Percentiles rank a stretch among this genome's conserved stretches.
Evolutionary conservation across 2,888 invertebrate genomes (phyloP).

Genomic region (Drosophila multiciliata): DNA sequence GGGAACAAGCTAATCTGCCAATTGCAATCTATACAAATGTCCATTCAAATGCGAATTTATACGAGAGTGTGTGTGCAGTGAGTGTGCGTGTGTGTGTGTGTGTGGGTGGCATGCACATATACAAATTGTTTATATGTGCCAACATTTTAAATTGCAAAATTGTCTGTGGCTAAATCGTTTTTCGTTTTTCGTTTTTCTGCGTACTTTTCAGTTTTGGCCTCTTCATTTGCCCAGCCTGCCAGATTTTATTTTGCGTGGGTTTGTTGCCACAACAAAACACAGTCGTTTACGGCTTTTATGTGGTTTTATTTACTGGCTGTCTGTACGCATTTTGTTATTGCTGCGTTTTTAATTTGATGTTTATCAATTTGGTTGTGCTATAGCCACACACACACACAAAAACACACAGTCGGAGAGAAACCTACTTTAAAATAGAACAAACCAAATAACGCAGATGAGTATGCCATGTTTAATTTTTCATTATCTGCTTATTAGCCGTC

Average conservation of each 20-base stretch:
- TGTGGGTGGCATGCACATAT: conserved; percentile 8
- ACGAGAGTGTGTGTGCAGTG: conserved; percentile 9
- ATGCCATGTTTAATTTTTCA: conserved; percentile 53
- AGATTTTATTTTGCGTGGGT: conserved; percentile 46
- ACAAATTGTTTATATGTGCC: conserved; percentile 71
- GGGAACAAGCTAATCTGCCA: conserved; percentile 60
- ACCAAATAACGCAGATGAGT: conserved; percentile 33
- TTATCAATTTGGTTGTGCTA: conserved; percentile 58
- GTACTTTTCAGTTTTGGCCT: conserved; percentile 8
- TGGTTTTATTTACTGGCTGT: conserved; percentile 65
- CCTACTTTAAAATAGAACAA: background rate
- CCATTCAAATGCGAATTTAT: conserved; percentile 14
- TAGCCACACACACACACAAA: conserved; percentile 4
- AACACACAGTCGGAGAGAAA: too few species aligned
- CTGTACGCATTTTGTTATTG: conserved; percentile 38
- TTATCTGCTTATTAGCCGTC: conserved; percentile 70
- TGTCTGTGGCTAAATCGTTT: conserved; percentile 78
- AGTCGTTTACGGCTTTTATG: conserved; percentile 75
- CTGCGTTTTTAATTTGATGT: conserved; percentile 72
- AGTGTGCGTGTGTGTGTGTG: conserved; percentile 9
- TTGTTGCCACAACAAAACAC: conserved; percentile 48
- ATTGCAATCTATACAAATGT: conserved; percentile 68
- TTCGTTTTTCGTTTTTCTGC: conserved; percentile 24
- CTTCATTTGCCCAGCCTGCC: conserved; percentile 18
- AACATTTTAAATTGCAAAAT: conserved; percentile 78